phyloP scores from a whole-genome alignment of 2,113 vertebrate species.

The Phyllostomus discolor region DNA sequence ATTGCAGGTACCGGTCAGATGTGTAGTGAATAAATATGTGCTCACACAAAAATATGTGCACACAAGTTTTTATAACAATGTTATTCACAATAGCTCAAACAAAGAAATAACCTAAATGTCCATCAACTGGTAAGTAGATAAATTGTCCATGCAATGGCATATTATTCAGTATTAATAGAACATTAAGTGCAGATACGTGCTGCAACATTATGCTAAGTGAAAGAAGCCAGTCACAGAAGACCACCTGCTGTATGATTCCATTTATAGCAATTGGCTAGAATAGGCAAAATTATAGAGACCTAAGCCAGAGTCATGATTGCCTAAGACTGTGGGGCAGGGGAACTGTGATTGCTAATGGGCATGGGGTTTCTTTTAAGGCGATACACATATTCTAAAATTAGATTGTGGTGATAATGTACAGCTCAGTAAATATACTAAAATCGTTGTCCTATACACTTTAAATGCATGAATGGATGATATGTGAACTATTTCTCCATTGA shows the following conservation, averaged over 20 bases:
- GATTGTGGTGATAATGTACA: neutral
- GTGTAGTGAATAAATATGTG: neutral
- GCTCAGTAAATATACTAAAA: neutral
- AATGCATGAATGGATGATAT: neutral
- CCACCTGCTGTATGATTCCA: neutral
- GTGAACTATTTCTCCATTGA: neutral
- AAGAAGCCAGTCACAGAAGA: neutral
- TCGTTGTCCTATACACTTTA: neutral
- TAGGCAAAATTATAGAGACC: constrained; percentile 1
- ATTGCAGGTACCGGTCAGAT: constrained; percentile 37
- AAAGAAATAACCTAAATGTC: neutral
- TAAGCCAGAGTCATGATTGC: constrained; percentile 8
- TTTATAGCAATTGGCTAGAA: constrained; percentile 7
- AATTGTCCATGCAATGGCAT: neutral
- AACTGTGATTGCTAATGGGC: neutral
- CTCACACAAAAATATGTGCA: neutral
- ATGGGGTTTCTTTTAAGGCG: neutral
- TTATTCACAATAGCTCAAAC: neutral
- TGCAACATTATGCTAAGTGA: neutral
- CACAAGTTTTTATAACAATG: neutral
- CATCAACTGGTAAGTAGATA: neutral
- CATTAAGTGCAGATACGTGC: neutral
- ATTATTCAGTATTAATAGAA: neutral
- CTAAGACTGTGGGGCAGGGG: neutral
- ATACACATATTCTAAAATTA: constrained; percentile 3